Base-by-base conservation (phyloP, 2,113 vertebrate species). In the Camelus dromedarius region DNA sequence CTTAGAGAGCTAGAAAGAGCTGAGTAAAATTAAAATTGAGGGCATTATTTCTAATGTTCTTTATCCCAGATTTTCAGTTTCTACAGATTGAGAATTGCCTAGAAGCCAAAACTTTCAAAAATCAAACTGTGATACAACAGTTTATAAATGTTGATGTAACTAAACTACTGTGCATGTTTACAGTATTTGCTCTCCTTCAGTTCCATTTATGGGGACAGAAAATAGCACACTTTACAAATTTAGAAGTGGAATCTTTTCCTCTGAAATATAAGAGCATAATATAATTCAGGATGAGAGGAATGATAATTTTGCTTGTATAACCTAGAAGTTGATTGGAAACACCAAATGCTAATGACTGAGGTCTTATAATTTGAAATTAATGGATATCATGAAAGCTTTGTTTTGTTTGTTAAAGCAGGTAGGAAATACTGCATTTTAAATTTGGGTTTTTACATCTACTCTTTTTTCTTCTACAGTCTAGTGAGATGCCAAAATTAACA, bases 401-500 rank as follows among this genome's bases (percentile, higher is more conserved):
- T 48, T 96, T 72, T 12, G 69, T 70, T 90, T 54, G 12, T 66
- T 80, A 66, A 22, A 84, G 15, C 60, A 76, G 32, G 5, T 67
- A 76, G 18, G 64, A 28, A 56, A 11, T 19, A 48, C 20, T 60
- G 5, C 26, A 52, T 28, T 92, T 76, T 96, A 92, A 89, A 60
- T 9, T n/a, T 97, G 0, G 7, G 0, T 0, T 87, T 97, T 97
- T 97, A 72, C 20, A 35, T 95, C 85, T 96, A 12, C 64, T 93
- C 89, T 96, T 72, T 72, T 89, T 81, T 81, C n/a, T 92, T 80
- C 98, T 93, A 94, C 97, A 99, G 99, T 99, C 99, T 69, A 99
- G 98, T 54, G 99, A 99, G 99, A 99, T 99, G 99, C 99, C 99
- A 26, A 99, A 99, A 91, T 94, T 99, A 96, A 99, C 99, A 0